Percentiles rank a stretch among this genome's conserved stretches.
Conservation (phyloP, 2,797 vertebrate species). For the Macroramphosus scolopax region DNA sequence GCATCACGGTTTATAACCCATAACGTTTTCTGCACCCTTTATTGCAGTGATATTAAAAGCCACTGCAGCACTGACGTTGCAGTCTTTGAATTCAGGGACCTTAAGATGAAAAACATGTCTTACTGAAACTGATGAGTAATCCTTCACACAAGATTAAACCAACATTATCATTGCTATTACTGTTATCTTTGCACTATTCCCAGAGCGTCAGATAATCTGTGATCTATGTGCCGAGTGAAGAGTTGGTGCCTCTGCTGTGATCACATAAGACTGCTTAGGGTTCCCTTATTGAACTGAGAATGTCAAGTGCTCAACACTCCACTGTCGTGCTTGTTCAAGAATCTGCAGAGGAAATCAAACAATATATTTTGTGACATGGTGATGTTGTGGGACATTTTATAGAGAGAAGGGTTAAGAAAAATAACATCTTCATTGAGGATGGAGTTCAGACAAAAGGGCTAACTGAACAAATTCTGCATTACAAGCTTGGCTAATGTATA, state of each 20-base stretch:
- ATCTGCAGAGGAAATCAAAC: slow-evolving; percentile 48
- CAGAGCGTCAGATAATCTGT: slow-evolving; percentile 23
- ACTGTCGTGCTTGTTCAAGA: slow-evolving; percentile 21
- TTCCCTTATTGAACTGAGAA: slow-evolving; percentile 22
- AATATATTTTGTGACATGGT: too few relatives aligned
- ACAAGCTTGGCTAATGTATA: too few relatives aligned
- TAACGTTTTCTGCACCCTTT: background rate
- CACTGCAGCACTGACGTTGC: background rate
- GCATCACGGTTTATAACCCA: slow-evolving; percentile 1
- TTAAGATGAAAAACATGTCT: slow-evolving; percentile 15
- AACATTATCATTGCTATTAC: slow-evolving; percentile 25
- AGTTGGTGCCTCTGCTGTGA: slow-evolving; percentile 17
- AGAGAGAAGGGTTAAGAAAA: too few relatives aligned
- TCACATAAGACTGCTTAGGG: slow-evolving; percentile 15
- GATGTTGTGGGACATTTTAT: too few relatives aligned
- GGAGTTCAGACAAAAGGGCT: too few relatives aligned
- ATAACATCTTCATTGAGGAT: too few relatives aligned
- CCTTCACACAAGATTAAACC: slow-evolving; percentile 25
- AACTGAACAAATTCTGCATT: too few relatives aligned
- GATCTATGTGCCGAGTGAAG: slow-evolving; percentile 6
- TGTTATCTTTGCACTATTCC: slow-evolving; percentile 28
- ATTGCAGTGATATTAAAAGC: background rate
- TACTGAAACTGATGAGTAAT: slow-evolving; percentile 23
- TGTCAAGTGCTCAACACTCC: slow-evolving; percentile 14
- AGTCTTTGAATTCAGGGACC: slow-evolving; percentile 1